Percentiles rank a stretch among this genome's conserved stretches.
phyloP scores from a whole-genome alignment of 1,140 invertebrate species.

The Aphaenogaster rudis region DNA sequence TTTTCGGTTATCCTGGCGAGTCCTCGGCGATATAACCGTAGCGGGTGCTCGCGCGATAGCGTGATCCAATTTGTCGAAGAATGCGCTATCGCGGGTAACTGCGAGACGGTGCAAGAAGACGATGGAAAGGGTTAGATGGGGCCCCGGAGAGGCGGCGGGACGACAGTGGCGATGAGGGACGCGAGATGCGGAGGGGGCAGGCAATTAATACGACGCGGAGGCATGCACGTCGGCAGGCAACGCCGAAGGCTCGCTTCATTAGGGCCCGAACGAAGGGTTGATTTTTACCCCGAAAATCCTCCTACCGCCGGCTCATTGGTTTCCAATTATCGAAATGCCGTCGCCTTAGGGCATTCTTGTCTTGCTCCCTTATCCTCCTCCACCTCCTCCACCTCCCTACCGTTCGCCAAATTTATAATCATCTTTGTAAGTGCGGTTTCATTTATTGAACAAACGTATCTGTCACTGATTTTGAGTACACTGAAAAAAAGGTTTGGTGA shows the following conservation, averaged over 20 bases:
- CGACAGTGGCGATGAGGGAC: slow-evolving; percentile 60
- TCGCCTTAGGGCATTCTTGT: slow-evolving; percentile 75
- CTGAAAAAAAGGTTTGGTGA: too few species aligned
- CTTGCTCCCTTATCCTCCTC: slow-evolving; percentile 56
- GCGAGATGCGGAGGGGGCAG: slow-evolving; percentile 74
- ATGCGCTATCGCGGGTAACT: slow-evolving; percentile 81
- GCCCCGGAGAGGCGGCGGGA: slow-evolving; percentile 25
- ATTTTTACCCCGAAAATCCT: slow-evolving; percentile 81
- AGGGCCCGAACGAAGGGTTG: slow-evolving; percentile 79
- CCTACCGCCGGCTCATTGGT: slow-evolving; percentile 79
- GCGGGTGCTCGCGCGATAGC: slow-evolving; percentile 79
- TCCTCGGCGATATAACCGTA: slow-evolving; percentile 71
- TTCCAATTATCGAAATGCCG: slow-evolving; percentile 81
- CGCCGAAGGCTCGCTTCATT: slow-evolving; percentile 83
- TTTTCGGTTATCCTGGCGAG: slow-evolving; percentile 68
- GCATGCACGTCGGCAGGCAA: slow-evolving; percentile 82
- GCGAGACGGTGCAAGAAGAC: slow-evolving; percentile 70
- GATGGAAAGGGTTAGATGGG: slow-evolving; percentile 62
- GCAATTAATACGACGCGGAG: slow-evolving; percentile 85
- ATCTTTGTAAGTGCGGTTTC: slow-evolving; percentile 61
- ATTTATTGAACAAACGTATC: slow-evolving; percentile 69
- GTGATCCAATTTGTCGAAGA: slow-evolving; percentile 87
- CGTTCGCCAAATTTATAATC: slow-evolving; percentile 27
- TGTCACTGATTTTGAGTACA: slow-evolving; percentile 36
- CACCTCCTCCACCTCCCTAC: neutral